These are phyloP conservation scores for Sarcophaga rosellei DNA, from an alignment of 2,888 invertebrate species.

Conservation along the genomic window DNA sequence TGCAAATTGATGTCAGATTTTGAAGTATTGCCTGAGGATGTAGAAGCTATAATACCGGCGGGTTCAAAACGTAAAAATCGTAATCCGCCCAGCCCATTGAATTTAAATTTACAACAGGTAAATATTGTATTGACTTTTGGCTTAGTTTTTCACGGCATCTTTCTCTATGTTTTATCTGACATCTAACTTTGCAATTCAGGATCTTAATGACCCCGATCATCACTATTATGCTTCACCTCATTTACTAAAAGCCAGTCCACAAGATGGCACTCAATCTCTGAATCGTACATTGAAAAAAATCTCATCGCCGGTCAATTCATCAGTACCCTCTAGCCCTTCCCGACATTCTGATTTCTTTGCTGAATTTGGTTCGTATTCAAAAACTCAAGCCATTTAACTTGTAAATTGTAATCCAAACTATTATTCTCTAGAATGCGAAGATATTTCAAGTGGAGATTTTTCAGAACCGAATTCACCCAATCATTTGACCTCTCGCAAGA, in stretches of 20 bases:
- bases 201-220: conserved; percentile 78
- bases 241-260: conserved; percentile 79
- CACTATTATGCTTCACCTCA: conserved; percentile 78
- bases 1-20: conserved; percentile 77
- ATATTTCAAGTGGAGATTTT: conserved; percentile 81
- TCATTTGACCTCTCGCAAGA: conserved; percentile 74
- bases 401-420: not conserved
- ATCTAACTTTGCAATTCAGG: conserved; percentile 50
- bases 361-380: conserved; percentile 83
- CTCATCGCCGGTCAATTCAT: conserved; percentile 81
- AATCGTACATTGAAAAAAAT: conserved; percentile 84
- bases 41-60: conserved; percentile 76
- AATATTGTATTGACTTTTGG: conserved; percentile 11
- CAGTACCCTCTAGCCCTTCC: conserved; percentile 87
- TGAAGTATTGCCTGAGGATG: conserved; percentile 80
- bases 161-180: not conserved
- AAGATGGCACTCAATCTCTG: conserved; percentile 77
- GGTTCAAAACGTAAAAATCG: conserved; percentile 74
- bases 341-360: conserved; percentile 86
- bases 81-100: conserved; percentile 79
- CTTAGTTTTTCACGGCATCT: not conserved
- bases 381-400: too few species aligned
- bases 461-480: conserved; percentile 81
- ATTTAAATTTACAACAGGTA: conserved; percentile 77
- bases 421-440: conserved; percentile 79